phyloP scores from a whole-genome alignment of 2,797 vertebrate species.

The Zenarchopterus dispar region DNA sequence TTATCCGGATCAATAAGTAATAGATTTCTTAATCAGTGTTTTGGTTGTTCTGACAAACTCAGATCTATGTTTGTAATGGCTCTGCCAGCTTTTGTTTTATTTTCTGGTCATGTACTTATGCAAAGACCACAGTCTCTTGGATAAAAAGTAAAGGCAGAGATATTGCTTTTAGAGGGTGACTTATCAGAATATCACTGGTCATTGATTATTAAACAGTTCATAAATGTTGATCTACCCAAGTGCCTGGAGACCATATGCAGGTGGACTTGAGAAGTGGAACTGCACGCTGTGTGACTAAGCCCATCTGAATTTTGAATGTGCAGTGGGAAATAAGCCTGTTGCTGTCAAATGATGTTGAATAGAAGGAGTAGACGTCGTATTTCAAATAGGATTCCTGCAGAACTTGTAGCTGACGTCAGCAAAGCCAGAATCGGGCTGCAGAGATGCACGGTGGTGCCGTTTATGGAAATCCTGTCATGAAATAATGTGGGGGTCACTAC shows the following conservation, averaged over 20 bases:
- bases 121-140: too few relatives aligned
- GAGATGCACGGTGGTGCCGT: conserved; percentile 51
- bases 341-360: conserved; percentile 33
- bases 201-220: conserved; percentile 59
- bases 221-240: conserved; percentile 28
- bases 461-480: conserved; percentile 6
- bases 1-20: too few relatives aligned
- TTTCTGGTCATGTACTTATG: too few relatives aligned
- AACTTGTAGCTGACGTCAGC: conserved; percentile 26
- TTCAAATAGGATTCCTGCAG: conserved; percentile 37
- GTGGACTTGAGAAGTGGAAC: background rate
- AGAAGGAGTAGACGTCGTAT: conserved; percentile 32
- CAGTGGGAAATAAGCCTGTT: conserved; percentile 17
- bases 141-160: background rate
- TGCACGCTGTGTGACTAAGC: background rate
- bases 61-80: too few relatives aligned
- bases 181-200: conserved; percentile 23
- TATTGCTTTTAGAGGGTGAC: conserved; percentile 26
- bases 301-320: conserved; percentile 4
- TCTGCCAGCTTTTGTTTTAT: too few relatives aligned
- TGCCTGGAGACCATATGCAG: conserved; percentile 20
- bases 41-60: too few relatives aligned
- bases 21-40: too few relatives aligned
- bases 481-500: background rate
- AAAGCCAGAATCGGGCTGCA: conserved; percentile 43